phyloP scores from a whole-genome alignment of 2,888 invertebrate genomes.

The Eumerus sabulonum region DNA sequence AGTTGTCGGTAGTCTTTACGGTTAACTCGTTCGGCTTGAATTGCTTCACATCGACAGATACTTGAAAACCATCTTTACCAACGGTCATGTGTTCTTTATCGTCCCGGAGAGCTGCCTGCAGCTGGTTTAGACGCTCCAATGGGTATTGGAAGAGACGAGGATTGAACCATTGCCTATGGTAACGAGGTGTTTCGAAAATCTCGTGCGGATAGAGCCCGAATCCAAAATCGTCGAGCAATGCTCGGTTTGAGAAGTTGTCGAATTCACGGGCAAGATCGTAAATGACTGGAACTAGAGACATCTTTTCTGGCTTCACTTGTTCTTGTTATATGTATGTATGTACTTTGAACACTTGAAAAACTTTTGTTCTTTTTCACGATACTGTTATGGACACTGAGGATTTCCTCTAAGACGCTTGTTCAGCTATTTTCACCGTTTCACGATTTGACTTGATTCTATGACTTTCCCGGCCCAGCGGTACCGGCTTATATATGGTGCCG shows the following conservation, averaged over 20 bases:
- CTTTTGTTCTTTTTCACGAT: too few species aligned
- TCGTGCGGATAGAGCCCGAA: slow-evolving; percentile 53
- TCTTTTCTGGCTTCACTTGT: slow-evolving; percentile 12
- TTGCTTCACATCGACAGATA: slow-evolving; percentile 86
- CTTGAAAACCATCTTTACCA: slow-evolving; percentile 83
- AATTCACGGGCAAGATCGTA: slow-evolving; percentile 37
- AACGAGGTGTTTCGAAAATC: slow-evolving; percentile 33
- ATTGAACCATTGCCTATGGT: slow-evolving; percentile 32
- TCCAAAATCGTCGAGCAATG: slow-evolving; percentile 43
- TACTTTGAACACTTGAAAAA: too few species aligned
- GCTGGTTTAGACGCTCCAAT: slow-evolving; percentile 82
- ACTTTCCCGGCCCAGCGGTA: too few species aligned
- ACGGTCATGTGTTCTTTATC: slow-evolving; percentile 55
- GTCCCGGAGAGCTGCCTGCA: not conserved
- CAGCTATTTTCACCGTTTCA: not conserved
- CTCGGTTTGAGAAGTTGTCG: slow-evolving; percentile 22
- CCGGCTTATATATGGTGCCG: too few species aligned
- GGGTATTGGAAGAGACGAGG: slow-evolving; percentile 85
- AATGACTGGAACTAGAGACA: slow-evolving; percentile 48
- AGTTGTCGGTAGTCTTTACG: slow-evolving; percentile 85
- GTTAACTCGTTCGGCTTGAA: slow-evolving; percentile 86
- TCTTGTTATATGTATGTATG: too few species aligned
- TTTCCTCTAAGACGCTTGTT: not conserved
- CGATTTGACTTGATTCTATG: not conserved
- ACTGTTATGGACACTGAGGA: too few species aligned